Percentiles rank a stretch among this genome's conserved stretches.
These are phyloP conservation scores for Coreoperca whiteheadi DNA, from an alignment of 2,113 vertebrate genomes.

Conservation along the genomic window DNA sequence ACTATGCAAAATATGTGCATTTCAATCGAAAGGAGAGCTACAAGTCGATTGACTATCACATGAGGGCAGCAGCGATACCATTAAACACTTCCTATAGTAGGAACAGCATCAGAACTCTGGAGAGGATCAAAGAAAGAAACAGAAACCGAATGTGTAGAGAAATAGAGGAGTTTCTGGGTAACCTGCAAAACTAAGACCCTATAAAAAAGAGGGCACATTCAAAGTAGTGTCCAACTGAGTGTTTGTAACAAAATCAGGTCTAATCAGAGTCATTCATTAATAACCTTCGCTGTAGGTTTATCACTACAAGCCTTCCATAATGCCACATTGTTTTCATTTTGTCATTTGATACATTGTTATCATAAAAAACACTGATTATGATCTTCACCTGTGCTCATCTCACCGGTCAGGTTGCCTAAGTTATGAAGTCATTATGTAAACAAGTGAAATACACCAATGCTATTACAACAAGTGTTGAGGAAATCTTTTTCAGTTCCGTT, in stretches of 20 bases:
- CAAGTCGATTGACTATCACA: constrained; percentile 53
- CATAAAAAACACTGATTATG: too few relatives aligned
- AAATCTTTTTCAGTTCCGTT: too few relatives aligned
- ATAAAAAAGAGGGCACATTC: background rate
- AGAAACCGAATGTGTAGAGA: constrained; percentile 48
- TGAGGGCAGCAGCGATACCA: constrained; percentile 53
- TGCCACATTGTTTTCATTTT: too few relatives aligned
- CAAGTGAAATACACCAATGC: too few relatives aligned
- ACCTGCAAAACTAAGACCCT: background rate
- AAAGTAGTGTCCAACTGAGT: background rate
- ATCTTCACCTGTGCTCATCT: too few relatives aligned
- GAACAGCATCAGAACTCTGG: constrained; percentile 51
- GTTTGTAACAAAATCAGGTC: background rate
- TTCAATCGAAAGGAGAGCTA: background rate
- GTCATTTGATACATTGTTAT: too few relatives aligned
- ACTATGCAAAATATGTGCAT: constrained; percentile 59
- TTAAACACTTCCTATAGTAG: background rate
- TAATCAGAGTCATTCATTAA: background rate
- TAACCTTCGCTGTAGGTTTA: background rate
- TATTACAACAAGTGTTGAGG: too few relatives aligned
- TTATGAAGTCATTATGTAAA: too few relatives aligned
- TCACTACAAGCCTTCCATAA: too few relatives aligned
- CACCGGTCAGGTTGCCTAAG: too few relatives aligned
- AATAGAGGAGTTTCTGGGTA: constrained; percentile 54
- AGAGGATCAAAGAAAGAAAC: constrained; percentile 16